Evolutionary conservation across 2,797 vertebrate genomes (phyloP).

Genomic region (Malacoctenus gilli): DNA sequence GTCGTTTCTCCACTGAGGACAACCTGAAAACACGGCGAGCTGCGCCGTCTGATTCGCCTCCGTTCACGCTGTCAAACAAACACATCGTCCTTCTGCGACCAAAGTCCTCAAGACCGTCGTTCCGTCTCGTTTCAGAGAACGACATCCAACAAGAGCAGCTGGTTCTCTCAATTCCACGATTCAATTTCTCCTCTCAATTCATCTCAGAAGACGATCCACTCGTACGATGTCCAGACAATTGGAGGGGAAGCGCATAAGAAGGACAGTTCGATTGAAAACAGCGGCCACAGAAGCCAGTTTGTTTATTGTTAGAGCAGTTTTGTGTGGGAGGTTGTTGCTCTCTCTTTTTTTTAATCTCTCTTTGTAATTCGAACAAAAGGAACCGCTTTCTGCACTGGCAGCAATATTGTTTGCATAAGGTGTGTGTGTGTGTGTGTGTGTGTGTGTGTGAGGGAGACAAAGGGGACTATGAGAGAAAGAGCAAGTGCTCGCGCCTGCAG

Average conservation of each 20-base stretch:
- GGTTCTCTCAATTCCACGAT: no score
- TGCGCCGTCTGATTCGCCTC: no score
- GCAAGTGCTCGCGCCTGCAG: slow-evolving; percentile 39
- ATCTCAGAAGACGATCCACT: slow-evolving; percentile 1
- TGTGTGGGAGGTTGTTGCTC: slow-evolving; percentile 33
- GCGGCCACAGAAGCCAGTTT: slow-evolving; percentile 23
- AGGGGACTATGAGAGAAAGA: slow-evolving; percentile 22
- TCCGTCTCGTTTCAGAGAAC: no score
- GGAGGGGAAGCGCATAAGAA: slow-evolving; percentile 5
- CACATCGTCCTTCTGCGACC: no score
- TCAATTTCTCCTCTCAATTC: slow-evolving; percentile 19
- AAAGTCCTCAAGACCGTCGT: no score
- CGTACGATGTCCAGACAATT: slow-evolving; percentile 10
- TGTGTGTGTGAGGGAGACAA: slow-evolving; percentile 5
- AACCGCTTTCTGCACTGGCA: slow-evolving; percentile 46
- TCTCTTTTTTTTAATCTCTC: slow-evolving; percentile 17
- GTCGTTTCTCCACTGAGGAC: no score
- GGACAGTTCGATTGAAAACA: slow-evolving; percentile 11
- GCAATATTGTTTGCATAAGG: slow-evolving; percentile 38
- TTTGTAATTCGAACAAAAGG: slow-evolving; percentile 60
- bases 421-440: slow-evolving; percentile 15
- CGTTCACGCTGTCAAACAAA: no score
- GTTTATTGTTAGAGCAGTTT: slow-evolving; percentile 36
- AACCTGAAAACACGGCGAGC: no score
- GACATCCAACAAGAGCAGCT: no score